phyloP scores from a whole-genome alignment of 2,797 vertebrate genomes.

The Gadopsis bispinosus region DNA sequence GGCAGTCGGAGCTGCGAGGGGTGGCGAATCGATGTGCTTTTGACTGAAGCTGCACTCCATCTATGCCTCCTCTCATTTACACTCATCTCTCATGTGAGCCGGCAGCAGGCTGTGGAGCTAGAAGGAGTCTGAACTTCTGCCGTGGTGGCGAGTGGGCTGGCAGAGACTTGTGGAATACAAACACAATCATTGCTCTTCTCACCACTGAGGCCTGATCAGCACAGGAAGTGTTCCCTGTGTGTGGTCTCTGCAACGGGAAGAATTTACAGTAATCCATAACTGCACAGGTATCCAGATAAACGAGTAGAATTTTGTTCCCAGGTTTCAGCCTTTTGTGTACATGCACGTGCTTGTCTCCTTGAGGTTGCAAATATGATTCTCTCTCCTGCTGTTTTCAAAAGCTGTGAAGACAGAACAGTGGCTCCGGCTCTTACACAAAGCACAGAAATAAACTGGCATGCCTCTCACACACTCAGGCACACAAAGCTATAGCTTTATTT shows the following conservation, averaged over 20 bases:
- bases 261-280: slow-evolving; percentile 47
- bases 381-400: slow-evolving; percentile 27
- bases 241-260: slow-evolving; percentile 20
- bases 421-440: slow-evolving; percentile 1
- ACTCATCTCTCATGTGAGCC: slow-evolving; percentile 55
- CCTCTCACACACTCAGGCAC: not conserved
- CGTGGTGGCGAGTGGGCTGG: slow-evolving; percentile 8
- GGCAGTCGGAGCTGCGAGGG: slow-evolving; percentile 46
- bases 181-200: slow-evolving; percentile 22
- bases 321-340: slow-evolving; percentile 1
- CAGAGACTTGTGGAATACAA: slow-evolving; percentile 38
- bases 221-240: slow-evolving; percentile 13
- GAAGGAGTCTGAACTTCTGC: slow-evolving; percentile 40
- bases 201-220: slow-evolving; percentile 52
- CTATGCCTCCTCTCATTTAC: slow-evolving; percentile 54
- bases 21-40: slow-evolving; percentile 64
- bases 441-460: slow-evolving; percentile 24
- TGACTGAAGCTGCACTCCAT: slow-evolving; percentile 51
- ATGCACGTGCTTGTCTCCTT: not conserved
- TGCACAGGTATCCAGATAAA: slow-evolving; percentile 12
- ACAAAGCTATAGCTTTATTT: not conserved
- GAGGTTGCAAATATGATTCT: slow-evolving; percentile 1
- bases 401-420: not conserved
- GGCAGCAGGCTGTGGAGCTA: slow-evolving; percentile 19
- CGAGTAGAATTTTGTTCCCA: not conserved